phyloP scores from a whole-genome alignment of 2,113 vertebrate species.

The Leucoraja erinaceus region DNA sequence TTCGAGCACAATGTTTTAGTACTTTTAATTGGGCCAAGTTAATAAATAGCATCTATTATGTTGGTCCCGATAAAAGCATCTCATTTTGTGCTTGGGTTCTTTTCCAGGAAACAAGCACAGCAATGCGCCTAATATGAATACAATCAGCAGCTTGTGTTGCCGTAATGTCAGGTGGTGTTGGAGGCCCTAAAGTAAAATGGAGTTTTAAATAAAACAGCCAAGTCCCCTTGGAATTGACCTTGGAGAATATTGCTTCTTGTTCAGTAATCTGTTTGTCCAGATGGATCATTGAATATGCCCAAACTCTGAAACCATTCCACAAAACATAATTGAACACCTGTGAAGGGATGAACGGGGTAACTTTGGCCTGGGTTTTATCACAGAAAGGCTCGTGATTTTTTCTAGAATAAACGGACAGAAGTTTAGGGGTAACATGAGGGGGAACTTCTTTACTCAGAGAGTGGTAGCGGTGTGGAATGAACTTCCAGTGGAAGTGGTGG shows the following conservation, averaged over 20 bases:
- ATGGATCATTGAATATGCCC: background rate
- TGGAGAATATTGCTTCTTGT: too few species aligned
- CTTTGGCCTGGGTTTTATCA: background rate
- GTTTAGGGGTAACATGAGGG: too few species aligned
- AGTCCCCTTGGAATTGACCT: background rate
- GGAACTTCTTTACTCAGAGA: too few species aligned
- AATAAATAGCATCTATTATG: slow-evolving; percentile 14
- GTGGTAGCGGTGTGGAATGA: too few species aligned
- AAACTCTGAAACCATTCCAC: background rate
- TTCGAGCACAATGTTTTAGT: background rate
- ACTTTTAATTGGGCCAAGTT: background rate
- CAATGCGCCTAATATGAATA: background rate
- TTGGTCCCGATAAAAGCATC: background rate
- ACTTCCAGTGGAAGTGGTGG: too few species aligned
- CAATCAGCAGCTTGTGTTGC: background rate
- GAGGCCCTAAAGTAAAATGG: background rate
- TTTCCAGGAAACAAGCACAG: background rate
- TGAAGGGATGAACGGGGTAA: background rate
- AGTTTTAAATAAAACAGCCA: background rate
- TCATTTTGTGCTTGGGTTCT: background rate
- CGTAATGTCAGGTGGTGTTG: background rate
- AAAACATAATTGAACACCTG: background rate
- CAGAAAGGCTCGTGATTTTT: background rate
- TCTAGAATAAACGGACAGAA: too few species aligned
- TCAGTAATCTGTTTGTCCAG: slow-evolving; percentile 5